Percentiles rank a stretch among this genome's conserved stretches.
Evolutionary conservation across 2,113 vertebrate species (phyloP).

Genomic region (Tachysurus fulvidraco): DNA sequence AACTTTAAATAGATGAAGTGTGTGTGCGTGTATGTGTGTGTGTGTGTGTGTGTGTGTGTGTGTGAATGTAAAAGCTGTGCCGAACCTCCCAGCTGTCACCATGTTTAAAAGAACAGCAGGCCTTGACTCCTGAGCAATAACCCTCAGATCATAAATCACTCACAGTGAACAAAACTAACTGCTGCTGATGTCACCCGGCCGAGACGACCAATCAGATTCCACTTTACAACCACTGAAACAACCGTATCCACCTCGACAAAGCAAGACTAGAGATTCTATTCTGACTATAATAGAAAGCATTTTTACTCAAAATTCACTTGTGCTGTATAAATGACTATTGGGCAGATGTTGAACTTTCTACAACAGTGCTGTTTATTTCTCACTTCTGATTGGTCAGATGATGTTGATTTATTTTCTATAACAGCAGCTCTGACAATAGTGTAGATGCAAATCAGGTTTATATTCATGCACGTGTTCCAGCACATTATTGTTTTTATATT

Average conservation of each 20-base stretch:
- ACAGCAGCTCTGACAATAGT: neutral
- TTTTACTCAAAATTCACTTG: neutral
- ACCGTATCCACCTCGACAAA: neutral
- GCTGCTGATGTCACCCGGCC: slow-evolving; percentile 62
- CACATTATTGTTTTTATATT: neutral
- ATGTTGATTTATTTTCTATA: neutral
- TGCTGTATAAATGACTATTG: neutral
- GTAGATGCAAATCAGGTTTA: neutral
- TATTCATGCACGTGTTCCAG: neutral
- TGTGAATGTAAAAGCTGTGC: slow-evolving; percentile 21
- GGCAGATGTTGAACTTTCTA: neutral
- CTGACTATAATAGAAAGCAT: neutral
- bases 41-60: slow-evolving; percentile 11
- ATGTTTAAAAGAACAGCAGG: slow-evolving; percentile 54
- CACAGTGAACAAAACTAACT: slow-evolving; percentile 65
- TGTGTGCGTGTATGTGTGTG: slow-evolving; percentile 8
- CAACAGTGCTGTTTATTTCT: slow-evolving; percentile 1
- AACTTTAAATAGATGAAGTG: neutral
- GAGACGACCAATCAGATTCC: slow-evolving; percentile 38
- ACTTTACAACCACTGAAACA: neutral
- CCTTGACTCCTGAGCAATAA: slow-evolving; percentile 50
- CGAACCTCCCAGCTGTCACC: slow-evolving; percentile 62
- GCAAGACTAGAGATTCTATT: neutral
- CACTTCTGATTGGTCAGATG: neutral
- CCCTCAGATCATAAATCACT: slow-evolving; percentile 68